Evolutionary conservation across 2,113 vertebrate species (phyloP).

Genomic region (Corvus cornix): DNA sequence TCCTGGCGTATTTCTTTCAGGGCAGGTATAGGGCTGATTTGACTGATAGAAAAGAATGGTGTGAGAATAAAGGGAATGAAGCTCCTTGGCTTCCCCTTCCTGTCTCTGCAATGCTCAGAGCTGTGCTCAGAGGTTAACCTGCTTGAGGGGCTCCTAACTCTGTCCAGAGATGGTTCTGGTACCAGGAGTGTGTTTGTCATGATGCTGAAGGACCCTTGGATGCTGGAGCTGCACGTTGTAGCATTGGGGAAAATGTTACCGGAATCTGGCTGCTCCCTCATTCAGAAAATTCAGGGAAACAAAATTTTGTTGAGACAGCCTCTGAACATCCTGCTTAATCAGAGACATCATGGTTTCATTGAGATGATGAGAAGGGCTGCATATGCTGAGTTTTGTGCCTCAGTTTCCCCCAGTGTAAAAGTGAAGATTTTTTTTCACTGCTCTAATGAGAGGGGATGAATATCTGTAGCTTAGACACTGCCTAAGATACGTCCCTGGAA

Average conservation of each 20-base stretch:
- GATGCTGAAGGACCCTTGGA: background rate
- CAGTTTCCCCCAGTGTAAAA: background rate
- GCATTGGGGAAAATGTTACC: accelerated
- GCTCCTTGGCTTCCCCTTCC: background rate
- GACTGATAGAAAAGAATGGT: background rate
- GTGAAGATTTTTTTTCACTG: background rate
- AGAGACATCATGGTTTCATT: background rate
- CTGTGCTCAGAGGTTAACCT: background rate
- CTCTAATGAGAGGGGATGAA: background rate
- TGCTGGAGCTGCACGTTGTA: background rate
- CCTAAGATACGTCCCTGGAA: background rate
- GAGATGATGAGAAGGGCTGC: background rate
- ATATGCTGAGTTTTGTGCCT: background rate
- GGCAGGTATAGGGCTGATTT: background rate
- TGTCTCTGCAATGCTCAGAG: background rate
- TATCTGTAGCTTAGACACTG: background rate
- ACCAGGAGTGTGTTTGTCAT: accelerated
- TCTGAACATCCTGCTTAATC: background rate
- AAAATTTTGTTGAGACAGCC: background rate
- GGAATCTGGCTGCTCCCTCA: background rate
- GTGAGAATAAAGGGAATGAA: background rate
- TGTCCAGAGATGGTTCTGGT: background rate
- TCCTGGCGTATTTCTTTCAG: background rate
- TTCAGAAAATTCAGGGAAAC: background rate
- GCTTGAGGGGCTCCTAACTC: background rate